A percentile compares a stretch with the other conserved stretches of the same genome.
Conservation (phyloP, 2,113 vertebrate genomes). For the Porphyrio hochstetteri region DNA sequence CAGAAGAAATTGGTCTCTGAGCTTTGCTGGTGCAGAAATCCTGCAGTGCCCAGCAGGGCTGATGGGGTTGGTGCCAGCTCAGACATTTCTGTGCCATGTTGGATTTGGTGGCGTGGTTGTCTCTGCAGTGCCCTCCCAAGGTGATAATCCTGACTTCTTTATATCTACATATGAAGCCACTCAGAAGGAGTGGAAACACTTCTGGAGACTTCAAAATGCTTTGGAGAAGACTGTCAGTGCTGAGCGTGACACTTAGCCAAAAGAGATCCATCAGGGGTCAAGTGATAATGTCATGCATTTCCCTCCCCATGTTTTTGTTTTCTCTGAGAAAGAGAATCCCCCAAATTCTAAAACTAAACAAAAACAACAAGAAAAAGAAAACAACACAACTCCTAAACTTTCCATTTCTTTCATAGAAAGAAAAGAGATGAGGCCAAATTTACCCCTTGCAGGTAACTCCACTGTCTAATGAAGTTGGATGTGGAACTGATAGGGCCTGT, state of each 20-base stretch:
- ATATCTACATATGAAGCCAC: background rate
- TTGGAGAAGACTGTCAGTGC: background rate
- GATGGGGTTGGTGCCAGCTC: background rate
- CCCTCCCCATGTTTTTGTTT: background rate
- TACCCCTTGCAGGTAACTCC: background rate
- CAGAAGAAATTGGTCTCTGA: background rate
- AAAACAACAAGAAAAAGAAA: background rate
- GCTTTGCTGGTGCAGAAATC: background rate
- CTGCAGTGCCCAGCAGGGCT: background rate
- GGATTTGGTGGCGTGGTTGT: background rate
- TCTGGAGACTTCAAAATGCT: background rate
- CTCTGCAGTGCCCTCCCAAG: background rate
- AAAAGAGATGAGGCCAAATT: conserved; percentile 72
- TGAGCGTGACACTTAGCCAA: background rate
- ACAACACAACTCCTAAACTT: background rate
- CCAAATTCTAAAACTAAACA: conserved; percentile 66
- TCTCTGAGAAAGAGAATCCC: conserved; percentile 59
- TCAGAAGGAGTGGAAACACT: background rate
- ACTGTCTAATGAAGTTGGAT: background rate
- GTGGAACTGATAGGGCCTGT: background rate
- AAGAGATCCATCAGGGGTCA: background rate
- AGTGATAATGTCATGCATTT: conserved; percentile 76
- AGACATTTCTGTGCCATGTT: background rate
- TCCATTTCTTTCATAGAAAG: conserved; percentile 91
- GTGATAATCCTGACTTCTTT: background rate